Evolutionary conservation across 2,888 invertebrate genomes (phyloP), one percentile per base, ranked within the genome.

Genomic region (Parnassius orleans): DNA sequence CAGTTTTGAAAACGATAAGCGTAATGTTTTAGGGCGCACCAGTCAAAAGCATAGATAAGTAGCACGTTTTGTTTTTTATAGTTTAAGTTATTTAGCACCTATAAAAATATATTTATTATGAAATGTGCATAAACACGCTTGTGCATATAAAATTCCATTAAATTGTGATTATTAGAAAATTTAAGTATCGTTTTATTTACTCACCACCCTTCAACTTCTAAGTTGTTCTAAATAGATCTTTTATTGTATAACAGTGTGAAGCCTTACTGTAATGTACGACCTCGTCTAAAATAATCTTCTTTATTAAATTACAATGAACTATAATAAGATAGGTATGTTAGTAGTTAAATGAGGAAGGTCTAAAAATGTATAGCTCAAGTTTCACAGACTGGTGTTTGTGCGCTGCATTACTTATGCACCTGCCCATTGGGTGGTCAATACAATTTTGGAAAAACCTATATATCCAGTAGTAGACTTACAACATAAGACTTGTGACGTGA

Each of bases 81-180:
- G 72, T 83, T 84, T 58, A 82, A 83, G 80, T 86, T 83, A 84
- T 82, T 85, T 83, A 85, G 89, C 89, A 88, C 87, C 81, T 79
- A 81, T 78, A 54, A 73, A 84, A 77, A 72, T 19, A 79, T 87
- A 87, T 87, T 87, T 87, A 89, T 89, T 87, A 78, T 85, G 75
- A 78, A 81, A 79, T 76, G 77, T 79, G 74, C 83, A 82, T 84
- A 83, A 84, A 83, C 78, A 86, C 82, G 89, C 88, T 89, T 89
- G 75, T 84, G 88, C 87, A 83, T 90, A 87, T 89, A 85, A 87
- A 83, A 90, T 89, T 89, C 87, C 85, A 90, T 77, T 90, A 90
- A 90, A 91, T 80, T 87, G 83, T 90, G 84, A 91, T 90, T 90
- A 89, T 79, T 87, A 88, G 81, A 82, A 79, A 70, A 60, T 60